phyloP scores from a whole-genome alignment of 2,797 vertebrate genomes.

The Picus viridis region DNA sequence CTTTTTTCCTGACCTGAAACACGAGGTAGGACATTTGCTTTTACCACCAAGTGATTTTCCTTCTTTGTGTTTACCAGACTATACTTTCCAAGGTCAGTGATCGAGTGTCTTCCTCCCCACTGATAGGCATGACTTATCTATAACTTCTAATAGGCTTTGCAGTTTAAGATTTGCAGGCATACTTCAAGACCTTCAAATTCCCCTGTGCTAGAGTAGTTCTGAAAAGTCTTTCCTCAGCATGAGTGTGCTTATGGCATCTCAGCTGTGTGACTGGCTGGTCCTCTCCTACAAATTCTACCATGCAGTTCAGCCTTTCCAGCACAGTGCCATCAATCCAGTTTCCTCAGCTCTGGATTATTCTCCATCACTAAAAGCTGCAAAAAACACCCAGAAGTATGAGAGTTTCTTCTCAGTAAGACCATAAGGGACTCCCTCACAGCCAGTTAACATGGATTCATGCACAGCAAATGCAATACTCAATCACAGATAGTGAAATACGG shows the following conservation, averaged over 20 bases:
- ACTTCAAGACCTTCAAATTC: background rate
- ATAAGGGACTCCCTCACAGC: background rate
- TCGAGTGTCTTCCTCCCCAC: accelerated
- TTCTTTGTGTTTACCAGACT: background rate
- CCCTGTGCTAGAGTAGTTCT: background rate
- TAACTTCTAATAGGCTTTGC: background rate
- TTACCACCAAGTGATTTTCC: background rate
- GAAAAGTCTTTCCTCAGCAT: background rate
- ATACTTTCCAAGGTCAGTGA: background rate
- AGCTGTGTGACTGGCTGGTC: background rate
- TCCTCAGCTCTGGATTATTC: background rate
- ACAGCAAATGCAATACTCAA: background rate
- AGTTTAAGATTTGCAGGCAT: background rate
- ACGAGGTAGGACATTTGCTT: background rate
- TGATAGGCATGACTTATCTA: background rate
- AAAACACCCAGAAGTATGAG: background rate
- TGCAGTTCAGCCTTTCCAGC: background rate
- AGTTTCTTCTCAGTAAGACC: background rate
- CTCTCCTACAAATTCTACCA: background rate
- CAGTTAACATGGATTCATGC: background rate
- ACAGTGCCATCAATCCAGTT: background rate
- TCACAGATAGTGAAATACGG: background rate
- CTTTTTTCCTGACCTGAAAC: background rate
- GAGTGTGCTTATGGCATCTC: background rate
- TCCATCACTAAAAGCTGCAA: background rate